A percentile compares a stretch with the other conserved stretches of the same genome.
Evolutionary conservation across 2,888 invertebrate genomes (phyloP).

Genomic region (Eledona agricola): DNA sequence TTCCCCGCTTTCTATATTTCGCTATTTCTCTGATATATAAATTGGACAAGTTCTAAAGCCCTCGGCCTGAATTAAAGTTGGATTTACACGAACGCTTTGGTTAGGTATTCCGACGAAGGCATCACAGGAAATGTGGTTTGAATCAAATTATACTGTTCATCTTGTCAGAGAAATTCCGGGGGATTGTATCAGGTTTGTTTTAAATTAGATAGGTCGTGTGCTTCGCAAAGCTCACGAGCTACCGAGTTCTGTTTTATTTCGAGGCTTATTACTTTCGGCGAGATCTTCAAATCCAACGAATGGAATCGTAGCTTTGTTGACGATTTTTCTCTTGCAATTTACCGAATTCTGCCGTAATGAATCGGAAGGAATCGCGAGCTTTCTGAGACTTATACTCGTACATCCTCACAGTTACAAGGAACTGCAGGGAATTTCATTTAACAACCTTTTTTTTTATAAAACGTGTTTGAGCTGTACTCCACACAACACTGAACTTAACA

Average conservation of each 20-base stretch:
- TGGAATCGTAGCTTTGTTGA: constrained; percentile 17
- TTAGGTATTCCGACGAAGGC: constrained; percentile 53
- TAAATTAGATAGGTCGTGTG: constrained; percentile 48
- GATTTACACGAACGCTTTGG: constrained; percentile 54
- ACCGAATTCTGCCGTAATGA: constrained; percentile 6
- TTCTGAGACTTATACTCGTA: too few species aligned
- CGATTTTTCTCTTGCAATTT: constrained; percentile 14
- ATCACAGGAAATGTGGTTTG: constrained; percentile 54
- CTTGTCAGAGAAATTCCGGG: constrained; percentile 55
- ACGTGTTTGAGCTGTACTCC: too few species aligned
- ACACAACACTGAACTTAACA: too few species aligned
- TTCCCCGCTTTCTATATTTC: constrained; percentile 44
- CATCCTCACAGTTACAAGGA: too few species aligned
- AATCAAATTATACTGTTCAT: constrained; percentile 59
- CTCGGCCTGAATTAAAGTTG: constrained; percentile 55
- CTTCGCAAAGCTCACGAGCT: constrained; percentile 25
- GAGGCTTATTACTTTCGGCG: constrained; percentile 22
- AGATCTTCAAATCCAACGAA: constrained; percentile 13
- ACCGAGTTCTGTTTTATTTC: constrained; percentile 29
- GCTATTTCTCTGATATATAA: constrained; percentile 48
- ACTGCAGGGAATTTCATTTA: too few species aligned
- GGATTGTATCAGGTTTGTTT: constrained; percentile 56
- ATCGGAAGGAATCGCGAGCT: too few species aligned
- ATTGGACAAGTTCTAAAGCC: constrained; percentile 55
- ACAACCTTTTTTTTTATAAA: too few species aligned